Percentiles rank a stretch among this genome's conserved stretches.
phyloP scores from a whole-genome alignment of 2,888 invertebrate genomes.

The Chrysolina americana region DNA sequence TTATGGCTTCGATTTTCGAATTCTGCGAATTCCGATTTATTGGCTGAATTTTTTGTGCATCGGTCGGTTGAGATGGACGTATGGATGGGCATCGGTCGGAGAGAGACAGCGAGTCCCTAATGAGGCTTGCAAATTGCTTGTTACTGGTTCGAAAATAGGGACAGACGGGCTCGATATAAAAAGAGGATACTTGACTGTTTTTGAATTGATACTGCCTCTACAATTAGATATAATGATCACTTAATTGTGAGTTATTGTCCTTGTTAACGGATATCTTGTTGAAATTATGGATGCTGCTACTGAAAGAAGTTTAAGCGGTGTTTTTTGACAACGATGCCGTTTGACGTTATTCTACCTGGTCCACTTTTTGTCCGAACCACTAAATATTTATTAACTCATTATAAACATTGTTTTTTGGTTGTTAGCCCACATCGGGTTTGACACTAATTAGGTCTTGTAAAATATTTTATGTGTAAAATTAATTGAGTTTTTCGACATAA shows the following conservation, averaged over 20 bases:
- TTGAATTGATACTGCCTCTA: slow-evolving; percentile 65
- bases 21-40: slow-evolving; percentile 65
- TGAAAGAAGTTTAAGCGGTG: slow-evolving; percentile 48
- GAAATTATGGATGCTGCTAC: slow-evolving; percentile 63
- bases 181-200: slow-evolving; percentile 59
- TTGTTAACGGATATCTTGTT: slow-evolving; percentile 67
- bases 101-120: slow-evolving; percentile 57
- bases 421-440: slow-evolving; percentile 44
- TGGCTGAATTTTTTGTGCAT: slow-evolving; percentile 42
- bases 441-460: slow-evolving; percentile 48
- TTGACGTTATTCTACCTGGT: slow-evolving; percentile 42
- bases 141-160: slow-evolving; percentile 66
- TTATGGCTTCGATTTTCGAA: slow-evolving; percentile 64
- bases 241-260: slow-evolving; percentile 70
- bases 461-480: slow-evolving; percentile 42
- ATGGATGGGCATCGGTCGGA: slow-evolving; percentile 19
- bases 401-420: slow-evolving; percentile 43
- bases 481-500: slow-evolving; percentile 27
- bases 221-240: slow-evolving; percentile 69
- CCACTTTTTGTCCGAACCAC: slow-evolving; percentile 46
- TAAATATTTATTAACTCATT: slow-evolving; percentile 57
- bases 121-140: slow-evolving; percentile 69
- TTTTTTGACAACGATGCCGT: slow-evolving; percentile 41
- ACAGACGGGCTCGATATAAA: slow-evolving; percentile 59
- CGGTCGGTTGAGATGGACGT: slow-evolving; percentile 33